These are phyloP conservation scores for Percopsis transmontana DNA, from an alignment of 2,113 vertebrate species.

Conservation along the genomic window DNA sequence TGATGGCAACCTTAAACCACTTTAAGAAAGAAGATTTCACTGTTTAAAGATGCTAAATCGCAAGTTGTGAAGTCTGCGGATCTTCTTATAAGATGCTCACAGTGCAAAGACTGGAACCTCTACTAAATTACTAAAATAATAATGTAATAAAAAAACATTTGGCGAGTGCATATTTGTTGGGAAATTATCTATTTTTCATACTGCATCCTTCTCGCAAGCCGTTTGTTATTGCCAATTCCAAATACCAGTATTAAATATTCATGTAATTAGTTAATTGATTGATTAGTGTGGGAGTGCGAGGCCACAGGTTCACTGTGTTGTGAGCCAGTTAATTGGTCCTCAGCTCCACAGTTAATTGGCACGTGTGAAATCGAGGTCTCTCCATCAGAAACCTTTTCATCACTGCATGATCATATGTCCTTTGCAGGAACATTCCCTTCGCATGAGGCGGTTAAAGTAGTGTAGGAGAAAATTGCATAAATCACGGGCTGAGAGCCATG, in stretches of 20 bases:
- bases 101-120: conserved; percentile 32
- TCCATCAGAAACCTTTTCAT: conserved; percentile 47
- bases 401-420: conserved; percentile 43
- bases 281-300: conserved; percentile 68
- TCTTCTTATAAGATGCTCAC: conserved; percentile 23
- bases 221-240: conserved; percentile 67
- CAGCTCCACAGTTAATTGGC: conserved; percentile 67
- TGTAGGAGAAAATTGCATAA: too few species aligned
- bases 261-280: conserved; percentile 76
- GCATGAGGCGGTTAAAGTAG: background rate
- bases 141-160: conserved; percentile 26
- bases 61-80: conserved; percentile 39
- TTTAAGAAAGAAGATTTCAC: conserved; percentile 36
- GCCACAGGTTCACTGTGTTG: conserved; percentile 47
- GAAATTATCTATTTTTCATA: conserved; percentile 31
- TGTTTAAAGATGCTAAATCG: conserved; percentile 56
- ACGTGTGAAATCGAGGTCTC: conserved; percentile 61
- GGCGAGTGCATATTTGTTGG: conserved; percentile 29
- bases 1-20: conserved; percentile 46
- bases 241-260: conserved; percentile 65
- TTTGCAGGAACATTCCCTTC: conserved; percentile 36
- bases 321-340: conserved; percentile 70
- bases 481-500: too few species aligned
- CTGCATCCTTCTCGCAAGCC: conserved; percentile 21
- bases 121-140: conserved; percentile 23